These are phyloP conservation scores for Balaeniceps rex DNA, from an alignment of 2,113 vertebrate species.

Conservation along the genomic window DNA sequence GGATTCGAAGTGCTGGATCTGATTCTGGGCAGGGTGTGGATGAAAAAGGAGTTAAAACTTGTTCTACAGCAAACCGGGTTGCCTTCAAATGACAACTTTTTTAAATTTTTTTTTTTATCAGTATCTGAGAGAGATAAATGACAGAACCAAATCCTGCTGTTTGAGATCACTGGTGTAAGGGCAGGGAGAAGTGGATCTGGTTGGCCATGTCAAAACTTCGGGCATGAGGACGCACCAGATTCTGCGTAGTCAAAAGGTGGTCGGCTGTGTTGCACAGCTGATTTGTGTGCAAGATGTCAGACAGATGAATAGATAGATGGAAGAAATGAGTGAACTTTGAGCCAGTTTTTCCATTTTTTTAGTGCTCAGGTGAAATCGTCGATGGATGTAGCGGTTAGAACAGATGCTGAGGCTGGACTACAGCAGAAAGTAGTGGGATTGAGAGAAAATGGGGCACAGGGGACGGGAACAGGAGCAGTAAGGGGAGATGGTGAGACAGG, in stretches of 20 bases:
- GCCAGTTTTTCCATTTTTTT: background rate
- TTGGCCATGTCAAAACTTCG: rapidly evolving
- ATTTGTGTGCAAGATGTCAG: background rate
- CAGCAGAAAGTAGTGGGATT: background rate
- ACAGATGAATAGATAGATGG: background rate
- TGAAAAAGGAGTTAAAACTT: background rate
- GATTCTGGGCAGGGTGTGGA: background rate
- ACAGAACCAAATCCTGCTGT: background rate
- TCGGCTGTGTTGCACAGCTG: background rate
- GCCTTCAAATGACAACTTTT: background rate
- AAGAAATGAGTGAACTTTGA: background rate
- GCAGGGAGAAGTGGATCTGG: background rate
- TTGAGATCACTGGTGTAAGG: background rate
- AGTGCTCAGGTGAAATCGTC: background rate
- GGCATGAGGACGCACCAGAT: background rate
- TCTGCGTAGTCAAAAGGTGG: background rate
- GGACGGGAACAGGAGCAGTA: background rate
- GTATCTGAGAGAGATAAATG: no score
- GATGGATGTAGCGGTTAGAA: background rate
- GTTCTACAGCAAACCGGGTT: rapidly evolving
- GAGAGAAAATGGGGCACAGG: background rate
- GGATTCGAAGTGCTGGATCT: background rate
- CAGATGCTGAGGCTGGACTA: background rate
- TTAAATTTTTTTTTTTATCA: no score
- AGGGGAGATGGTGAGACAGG: background rate